Conservation (phyloP, 2,797 vertebrate species). For the Crotalus adamanteus region DNA sequence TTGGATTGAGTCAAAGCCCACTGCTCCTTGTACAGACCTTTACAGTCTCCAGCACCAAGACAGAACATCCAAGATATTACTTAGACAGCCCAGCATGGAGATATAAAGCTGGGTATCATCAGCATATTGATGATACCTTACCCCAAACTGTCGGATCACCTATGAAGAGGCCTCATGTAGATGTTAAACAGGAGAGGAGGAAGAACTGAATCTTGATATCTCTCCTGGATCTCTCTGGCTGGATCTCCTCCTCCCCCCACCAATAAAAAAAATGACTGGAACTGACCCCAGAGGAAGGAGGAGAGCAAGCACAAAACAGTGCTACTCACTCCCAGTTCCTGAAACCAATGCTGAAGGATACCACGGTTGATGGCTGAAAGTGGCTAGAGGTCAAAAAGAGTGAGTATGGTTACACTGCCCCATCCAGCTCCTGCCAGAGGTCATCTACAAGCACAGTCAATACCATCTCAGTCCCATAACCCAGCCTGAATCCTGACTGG, state of each 20-base stretch:
- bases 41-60: background rate
- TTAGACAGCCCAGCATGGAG: background rate
- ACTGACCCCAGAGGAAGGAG: background rate
- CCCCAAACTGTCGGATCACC: background rate
- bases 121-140: background rate
- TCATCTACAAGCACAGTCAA: background rate
- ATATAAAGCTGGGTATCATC: background rate
- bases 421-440: background rate
- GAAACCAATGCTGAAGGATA: background rate
- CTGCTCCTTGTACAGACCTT: background rate
- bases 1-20: background rate
- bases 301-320: background rate
- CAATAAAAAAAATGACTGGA: background rate
- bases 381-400: background rate
- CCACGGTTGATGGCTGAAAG: background rate
- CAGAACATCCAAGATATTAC: background rate
- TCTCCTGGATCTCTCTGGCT: background rate
- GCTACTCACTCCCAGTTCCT: background rate
- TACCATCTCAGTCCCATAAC: background rate
- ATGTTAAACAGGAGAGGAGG: background rate
- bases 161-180: background rate
- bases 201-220: background rate
- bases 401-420: background rate
- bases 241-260: background rate
- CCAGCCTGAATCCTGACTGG: background rate